These are phyloP conservation scores for Drosophila mayaguana DNA, from an alignment of 2,888 invertebrate genomes.

Conservation along the genomic window DNA sequence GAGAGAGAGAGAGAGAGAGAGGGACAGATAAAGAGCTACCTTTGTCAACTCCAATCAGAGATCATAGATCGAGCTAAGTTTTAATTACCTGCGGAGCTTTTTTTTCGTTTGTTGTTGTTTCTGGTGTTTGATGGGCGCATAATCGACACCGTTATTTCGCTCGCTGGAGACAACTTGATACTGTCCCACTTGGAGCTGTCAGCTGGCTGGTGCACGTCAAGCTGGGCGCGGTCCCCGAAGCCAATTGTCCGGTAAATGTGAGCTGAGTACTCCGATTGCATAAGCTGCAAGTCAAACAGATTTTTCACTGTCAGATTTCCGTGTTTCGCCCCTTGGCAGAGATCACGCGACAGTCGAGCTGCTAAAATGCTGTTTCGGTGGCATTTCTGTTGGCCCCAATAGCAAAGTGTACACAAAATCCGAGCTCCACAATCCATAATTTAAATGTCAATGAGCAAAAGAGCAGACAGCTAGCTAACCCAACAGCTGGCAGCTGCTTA, in stretches of 20 bases:
- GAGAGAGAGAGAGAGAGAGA: background rate
- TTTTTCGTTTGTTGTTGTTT: slow-evolving; percentile 16
- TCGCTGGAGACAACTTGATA: slow-evolving; percentile 37
- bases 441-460: slow-evolving; percentile 73
- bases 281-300: slow-evolving; percentile 57
- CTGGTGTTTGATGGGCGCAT: slow-evolving; percentile 63
- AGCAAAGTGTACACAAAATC: slow-evolving; percentile 38
- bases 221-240: slow-evolving; percentile 50
- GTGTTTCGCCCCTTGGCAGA: slow-evolving; percentile 59
- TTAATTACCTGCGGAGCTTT: slow-evolving; percentile 61
- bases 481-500: slow-evolving; percentile 38
- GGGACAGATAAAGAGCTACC: slow-evolving; percentile 34
- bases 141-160: slow-evolving; percentile 63
- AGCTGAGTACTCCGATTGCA: slow-evolving; percentile 53
- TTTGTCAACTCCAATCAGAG: slow-evolving; percentile 60
- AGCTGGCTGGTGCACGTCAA: slow-evolving; percentile 9
- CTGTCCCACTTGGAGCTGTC: slow-evolving; percentile 55
- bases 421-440: slow-evolving; percentile 53
- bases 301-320: slow-evolving; percentile 72
- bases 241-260: slow-evolving; percentile 66
- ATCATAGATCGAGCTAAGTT: slow-evolving; percentile 52
- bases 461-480: slow-evolving; percentile 35
- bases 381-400: slow-evolving; percentile 65
- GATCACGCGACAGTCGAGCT: slow-evolving; percentile 66
- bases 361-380: slow-evolving; percentile 60